phyloP scores from a whole-genome alignment of 2,888 invertebrate species.

The Pollenia angustigena region DNA sequence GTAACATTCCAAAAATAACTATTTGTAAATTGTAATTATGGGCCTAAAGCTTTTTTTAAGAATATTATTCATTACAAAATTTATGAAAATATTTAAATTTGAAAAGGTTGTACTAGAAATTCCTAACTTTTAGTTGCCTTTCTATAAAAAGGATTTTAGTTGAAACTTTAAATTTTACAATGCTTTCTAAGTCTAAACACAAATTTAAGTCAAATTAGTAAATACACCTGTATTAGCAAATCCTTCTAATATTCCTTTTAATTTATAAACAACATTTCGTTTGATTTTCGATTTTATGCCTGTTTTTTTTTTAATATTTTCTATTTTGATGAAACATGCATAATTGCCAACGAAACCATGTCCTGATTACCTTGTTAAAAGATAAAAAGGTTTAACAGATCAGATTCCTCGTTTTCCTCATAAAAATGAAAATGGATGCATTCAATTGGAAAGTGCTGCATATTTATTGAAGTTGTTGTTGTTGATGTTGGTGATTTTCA shows the following conservation, averaged over 20 bases:
- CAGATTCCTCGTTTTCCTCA: constrained; percentile 57
- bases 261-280: background rate
- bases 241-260: background rate
- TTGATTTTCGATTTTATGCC: constrained; percentile 18
- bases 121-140: no score
- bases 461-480: constrained; percentile 7
- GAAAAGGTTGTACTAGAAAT: no score
- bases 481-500: constrained; percentile 46
- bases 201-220: no score
- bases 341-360: constrained; percentile 66
- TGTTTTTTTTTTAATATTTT: background rate
- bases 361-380: constrained; percentile 70
- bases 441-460: constrained; percentile 66
- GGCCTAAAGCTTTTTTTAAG: no score
- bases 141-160: no score
- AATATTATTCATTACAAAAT: no score
- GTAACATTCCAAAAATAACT: no score
- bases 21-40: no score
- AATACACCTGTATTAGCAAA: background rate
- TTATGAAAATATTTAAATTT: no score
- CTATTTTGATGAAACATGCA: constrained; percentile 27
- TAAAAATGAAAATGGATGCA: constrained; percentile 64
- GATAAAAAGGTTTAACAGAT: constrained; percentile 68
- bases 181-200: no score
- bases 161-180: no score